Percentiles rank a stretch among this genome's conserved stretches.
These are phyloP conservation scores for Elephantulus edwardii DNA, from an alignment of 2,113 vertebrate species.

Conservation along the genomic window DNA sequence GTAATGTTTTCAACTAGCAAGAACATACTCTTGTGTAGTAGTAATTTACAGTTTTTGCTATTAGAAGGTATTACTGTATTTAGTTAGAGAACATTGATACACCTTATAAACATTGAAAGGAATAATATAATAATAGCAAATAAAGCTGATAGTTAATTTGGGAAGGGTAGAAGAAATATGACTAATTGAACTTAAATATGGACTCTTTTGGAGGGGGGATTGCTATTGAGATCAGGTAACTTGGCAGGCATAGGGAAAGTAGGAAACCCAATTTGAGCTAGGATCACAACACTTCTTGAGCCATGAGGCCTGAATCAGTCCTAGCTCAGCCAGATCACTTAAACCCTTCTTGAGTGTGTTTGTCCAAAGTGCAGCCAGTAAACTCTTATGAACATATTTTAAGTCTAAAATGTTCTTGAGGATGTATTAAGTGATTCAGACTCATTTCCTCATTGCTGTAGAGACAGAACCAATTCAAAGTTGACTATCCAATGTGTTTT, in stretches of 20 bases:
- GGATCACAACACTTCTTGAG: neutral
- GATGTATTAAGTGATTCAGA: too few species aligned
- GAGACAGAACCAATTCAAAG: too few species aligned
- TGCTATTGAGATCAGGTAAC: neutral
- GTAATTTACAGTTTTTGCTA: neutral
- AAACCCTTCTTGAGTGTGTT: neutral
- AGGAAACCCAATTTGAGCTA: neutral
- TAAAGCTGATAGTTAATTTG: slow-evolving; percentile 28
- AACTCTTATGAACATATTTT: neutral
- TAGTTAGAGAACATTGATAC: neutral
- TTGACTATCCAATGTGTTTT: too few species aligned
- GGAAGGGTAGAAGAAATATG: neutral
- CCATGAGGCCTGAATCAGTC: neutral
- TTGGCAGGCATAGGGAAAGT: neutral
- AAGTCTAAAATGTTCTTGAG: neutral
- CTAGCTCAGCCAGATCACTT: neutral
- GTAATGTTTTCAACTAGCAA: neutral
- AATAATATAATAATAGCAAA: neutral
- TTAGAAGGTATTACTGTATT: slow-evolving; percentile 7
- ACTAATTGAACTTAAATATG: neutral
- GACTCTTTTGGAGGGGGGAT: neutral
- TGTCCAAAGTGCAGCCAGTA: neutral
- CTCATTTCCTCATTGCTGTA: too few species aligned
- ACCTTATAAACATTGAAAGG: neutral
- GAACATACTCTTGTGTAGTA: neutral